Base-by-base conservation (phyloP, 2,888 invertebrate species). In the Himalopsyche tibetana region DNA sequence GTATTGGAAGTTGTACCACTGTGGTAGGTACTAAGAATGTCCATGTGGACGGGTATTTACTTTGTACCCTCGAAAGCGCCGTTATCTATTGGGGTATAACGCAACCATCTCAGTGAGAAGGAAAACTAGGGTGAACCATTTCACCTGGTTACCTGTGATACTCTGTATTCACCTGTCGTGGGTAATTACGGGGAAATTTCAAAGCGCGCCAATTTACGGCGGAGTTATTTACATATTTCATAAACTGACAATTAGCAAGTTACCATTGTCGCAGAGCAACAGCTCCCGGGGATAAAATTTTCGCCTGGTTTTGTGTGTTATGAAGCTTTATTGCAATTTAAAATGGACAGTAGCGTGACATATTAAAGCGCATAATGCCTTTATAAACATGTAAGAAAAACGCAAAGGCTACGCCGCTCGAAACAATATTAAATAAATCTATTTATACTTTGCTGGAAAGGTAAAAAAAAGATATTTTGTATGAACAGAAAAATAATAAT, bases 161-260 rank as follows among this genome's bases (percentile, higher is more conserved):
- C 82, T 63, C 63, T 82, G 86, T 84, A 84, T 86, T 86, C 86
- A 86, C 86, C 80, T 63, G 86, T 82, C 84, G 82, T 82, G 82
- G 55, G 84, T 84, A 84, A 86, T 86, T 86, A 86, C 55, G 84
- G 63, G 84, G 19, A 74, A 86, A 84, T 84, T 86, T 86, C 86
- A 86, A 84, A 86, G 84, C 82, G 84, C 69, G 82, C 83, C 84
- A 86, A 86, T 84, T 86, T 84, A 84, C 83, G 36, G 80, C 19
- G 51, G 55, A 55, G 85, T 80, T 86, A 86, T 86, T 86, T 86
- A 86, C 86, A 86, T 86, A 86, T 86, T 86, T 86, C 86, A 86
- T 86, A 83, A 84, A 84, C 56, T 80, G 86, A 86, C 86, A 86
- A 86, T 86, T 86, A 86, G 80, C 69, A 74, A 74, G 55, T 82